Evolutionary conservation across 2,888 invertebrate genomes (phyloP), one percentile per base, ranked within the genome.

Genomic region (Synanthedon vespiformis): DNA sequence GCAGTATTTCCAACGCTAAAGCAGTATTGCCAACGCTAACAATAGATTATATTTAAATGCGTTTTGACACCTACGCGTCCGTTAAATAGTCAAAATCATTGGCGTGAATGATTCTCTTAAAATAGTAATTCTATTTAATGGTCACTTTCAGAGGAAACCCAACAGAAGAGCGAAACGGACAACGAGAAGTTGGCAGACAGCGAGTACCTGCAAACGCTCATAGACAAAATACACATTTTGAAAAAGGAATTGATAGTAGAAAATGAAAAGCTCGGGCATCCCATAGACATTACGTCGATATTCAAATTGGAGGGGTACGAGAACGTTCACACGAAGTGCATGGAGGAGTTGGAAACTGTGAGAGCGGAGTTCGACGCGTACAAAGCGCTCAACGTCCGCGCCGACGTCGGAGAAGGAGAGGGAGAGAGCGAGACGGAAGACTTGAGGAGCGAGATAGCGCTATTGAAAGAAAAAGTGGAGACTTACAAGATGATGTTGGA

Each of bases 311-410:
- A 82, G 44, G 77, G 74, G 1, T 81, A 79, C 51, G 79, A 82
- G 34, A 75, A 82, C 50, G 54, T 79, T 16, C 91, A 92, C 61
- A 63, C 69, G 0, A 88, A 85, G 53, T 94, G 93, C 63, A 88
- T 89, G 62, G 90, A 92, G 53, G 92, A 93, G 58, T 87, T 91
- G 50, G 89, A 91, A 13, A 81, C 72, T 40, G 68, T 93, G 16
- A 89, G 89, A 60, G 83, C 89, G 48, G 92, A 94, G 62, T 91
- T 92, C 65, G 94, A 95, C 58, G 74, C 84, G 47, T 91, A 90
- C 59, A 93, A 92, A 70, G 69, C 77, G 49, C 81, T 88, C 57
- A 73, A 68, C 59, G 58, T 61, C 2, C 8, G 18, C 12, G 14
- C 6, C 11, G 18, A 48, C 18, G 16, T 16, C 18, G n/a, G 5